Evolutionary conservation across 2,113 vertebrate genomes (phyloP), one percentile per base, ranked within the genome.

Genomic region (Trogon melanurus): DNA sequence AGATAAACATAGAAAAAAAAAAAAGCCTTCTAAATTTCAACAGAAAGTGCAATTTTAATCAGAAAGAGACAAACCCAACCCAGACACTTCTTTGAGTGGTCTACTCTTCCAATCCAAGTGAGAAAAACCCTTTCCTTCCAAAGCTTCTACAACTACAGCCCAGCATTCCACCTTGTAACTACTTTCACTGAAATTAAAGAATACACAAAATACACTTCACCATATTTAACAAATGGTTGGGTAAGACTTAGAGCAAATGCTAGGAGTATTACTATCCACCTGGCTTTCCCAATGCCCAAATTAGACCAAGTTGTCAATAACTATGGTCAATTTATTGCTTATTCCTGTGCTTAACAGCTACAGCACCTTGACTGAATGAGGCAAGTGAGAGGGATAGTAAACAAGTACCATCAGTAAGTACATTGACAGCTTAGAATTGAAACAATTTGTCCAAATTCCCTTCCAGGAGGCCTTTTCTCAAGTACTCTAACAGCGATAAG

Each of bases 21-120:
- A 78, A 94, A 80, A 41, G 13, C 26, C 30, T 64, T 91, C 8
- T 34, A 83, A 66, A 81, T 85, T 62, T 71, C 36, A 88, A 86
- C 47, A 51, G 21, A 61, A 92, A 93, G 73, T 84, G 53, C 38
- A 61, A 25, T 81, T 93, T 84, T 85, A 87, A 74, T 81, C 14
- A 70, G 81, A 56, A 84, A 84, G 30, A 85, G 91, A 91, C 19
- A 89, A 93, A 53, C 83, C 93, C 34, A 87, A 81, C 30, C 29
- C 34, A 93, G 45, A 85, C 16, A 48, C 25, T 74, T 54, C 23
- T 82, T 25, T 44, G 12, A 93, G 53, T 30, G 5, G 58, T 53
- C 19, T 80, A 38, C 66, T 80, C 75, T 58, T 78, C 75, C 25
- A 38, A 51, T 21, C 38, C 2, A 14, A 53, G 25, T 36, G 83